phyloP scores from a whole-genome alignment of 2,113 vertebrate genomes.

The Sapajus apella region DNA sequence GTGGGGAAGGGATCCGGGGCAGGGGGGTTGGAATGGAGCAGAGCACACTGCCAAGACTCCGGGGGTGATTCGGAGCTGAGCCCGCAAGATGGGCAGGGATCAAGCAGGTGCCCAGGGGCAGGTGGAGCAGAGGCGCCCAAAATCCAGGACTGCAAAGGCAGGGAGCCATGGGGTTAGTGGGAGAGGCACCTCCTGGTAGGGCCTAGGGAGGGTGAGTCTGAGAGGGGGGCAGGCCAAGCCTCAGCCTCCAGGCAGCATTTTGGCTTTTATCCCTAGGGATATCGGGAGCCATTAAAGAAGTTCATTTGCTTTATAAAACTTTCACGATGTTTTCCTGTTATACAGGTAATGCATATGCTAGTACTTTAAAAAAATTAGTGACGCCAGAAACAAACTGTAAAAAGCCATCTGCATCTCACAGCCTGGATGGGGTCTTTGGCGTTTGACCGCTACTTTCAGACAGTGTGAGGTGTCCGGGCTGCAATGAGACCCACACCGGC shows the following conservation, averaged over 20 bases:
- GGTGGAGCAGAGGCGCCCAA: background rate
- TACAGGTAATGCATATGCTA: background rate
- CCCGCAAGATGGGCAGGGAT: too few relatives aligned
- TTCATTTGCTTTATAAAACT: background rate
- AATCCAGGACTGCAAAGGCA: background rate
- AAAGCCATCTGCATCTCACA: background rate
- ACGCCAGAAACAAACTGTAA: background rate
- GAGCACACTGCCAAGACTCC: background rate
- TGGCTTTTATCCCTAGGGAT: background rate
- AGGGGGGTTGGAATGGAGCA: background rate
- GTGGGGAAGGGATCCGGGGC: background rate
- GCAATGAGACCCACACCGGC: background rate
- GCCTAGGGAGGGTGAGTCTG: background rate
- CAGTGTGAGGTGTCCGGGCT: background rate
- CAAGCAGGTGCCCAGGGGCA: background rate
- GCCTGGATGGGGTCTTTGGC: background rate
- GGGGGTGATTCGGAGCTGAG: background rate
- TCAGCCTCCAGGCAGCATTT: background rate
- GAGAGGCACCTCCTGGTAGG: background rate
- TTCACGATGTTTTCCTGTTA: background rate
- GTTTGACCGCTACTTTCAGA: background rate
- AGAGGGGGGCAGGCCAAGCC: background rate
- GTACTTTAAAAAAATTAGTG: background rate
- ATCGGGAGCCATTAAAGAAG: fast-evolving
- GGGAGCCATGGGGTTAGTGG: background rate